Evolutionary conservation across 2,797 vertebrate species (phyloP).

Genomic region (Gorsachius magnificus): DNA sequence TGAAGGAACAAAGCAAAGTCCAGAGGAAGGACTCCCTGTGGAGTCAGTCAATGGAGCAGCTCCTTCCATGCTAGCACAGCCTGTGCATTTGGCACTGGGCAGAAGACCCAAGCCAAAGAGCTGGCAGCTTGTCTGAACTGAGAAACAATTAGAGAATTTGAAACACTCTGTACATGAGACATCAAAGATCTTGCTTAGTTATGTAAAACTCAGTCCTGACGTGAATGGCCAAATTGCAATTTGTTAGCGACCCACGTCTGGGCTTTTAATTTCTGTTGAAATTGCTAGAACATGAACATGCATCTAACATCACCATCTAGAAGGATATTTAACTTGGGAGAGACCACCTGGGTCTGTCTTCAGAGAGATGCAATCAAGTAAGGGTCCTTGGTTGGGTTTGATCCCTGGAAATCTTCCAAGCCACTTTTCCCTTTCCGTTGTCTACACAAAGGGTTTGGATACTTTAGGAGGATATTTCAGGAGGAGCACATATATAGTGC

Average conservation of each 20-base stretch:
- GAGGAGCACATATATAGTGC: not conserved
- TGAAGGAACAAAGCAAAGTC: not conserved
- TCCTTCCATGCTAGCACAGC: not conserved
- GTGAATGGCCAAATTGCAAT: not conserved
- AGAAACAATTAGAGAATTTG: not conserved
- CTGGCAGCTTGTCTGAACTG: not conserved
- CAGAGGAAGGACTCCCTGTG: not conserved
- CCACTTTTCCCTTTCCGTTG: not conserved
- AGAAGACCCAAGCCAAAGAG: not conserved
- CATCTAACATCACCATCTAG: not conserved
- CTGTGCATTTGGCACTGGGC: fast-evolving
- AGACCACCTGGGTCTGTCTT: not conserved
- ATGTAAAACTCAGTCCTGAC: not conserved
- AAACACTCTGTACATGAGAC: not conserved
- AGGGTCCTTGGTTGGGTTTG: not conserved
- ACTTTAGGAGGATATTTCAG: not conserved
- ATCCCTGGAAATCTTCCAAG: not conserved
- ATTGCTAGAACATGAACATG: not conserved
- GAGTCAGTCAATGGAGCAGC: not conserved
- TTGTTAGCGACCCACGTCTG: not conserved
- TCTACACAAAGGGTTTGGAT: not conserved
- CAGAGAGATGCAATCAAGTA: not conserved
- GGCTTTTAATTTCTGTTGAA: not conserved
- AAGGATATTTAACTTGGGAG: not conserved
- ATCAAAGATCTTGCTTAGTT: not conserved